Evolutionary conservation across 2,113 vertebrate species (phyloP), one percentile per base, ranked within the genome.

Genomic region (Numida meleagris): DNA sequence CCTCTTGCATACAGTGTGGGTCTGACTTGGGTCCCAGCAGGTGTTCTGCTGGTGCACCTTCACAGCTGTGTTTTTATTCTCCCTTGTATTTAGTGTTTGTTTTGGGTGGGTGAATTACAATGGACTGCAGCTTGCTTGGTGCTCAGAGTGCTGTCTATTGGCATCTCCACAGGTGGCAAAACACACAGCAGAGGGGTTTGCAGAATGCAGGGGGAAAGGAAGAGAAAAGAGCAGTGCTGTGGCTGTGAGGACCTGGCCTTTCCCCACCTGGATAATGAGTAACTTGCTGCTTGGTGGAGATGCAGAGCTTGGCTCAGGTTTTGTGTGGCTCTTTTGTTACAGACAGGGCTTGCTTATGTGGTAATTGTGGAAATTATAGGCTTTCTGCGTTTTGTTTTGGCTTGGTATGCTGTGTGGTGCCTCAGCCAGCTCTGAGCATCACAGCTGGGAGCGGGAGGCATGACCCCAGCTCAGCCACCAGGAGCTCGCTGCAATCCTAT

Each of bases 121-220:
- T 10, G 27, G 66, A 48, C 27, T 0, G 0, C 43, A 40, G 57
- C 36, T n/a, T 51, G 9, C 3, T 2, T 1, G 0, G 16, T n/a
- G 6, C 65, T 71, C 24, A 29, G 16, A 29, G n/a, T 24, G n/a
- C 38, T 61, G 9, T 7, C 31, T 36, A 6, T 6, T 42, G 48
- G 23, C 10, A 3, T 63, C 36, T 57, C 45, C 46, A n/a, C 20
- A 33, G 51, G 14, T 48, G 59, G 72, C 43, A 73, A 10, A 10
- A 1, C 7, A 1, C 10, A 40, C 40, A 43, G 40, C 40, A 36
- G 33, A 43, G 21, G 31, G 6, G 2, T 40, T 53, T 53, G 50
- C 25, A 36, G 84, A 59, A 53, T 9, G 10, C 29, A 11, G 19
- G 33, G 31, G 40, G n/a, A 21, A 31, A 9, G 9, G 31, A n/a